Base-by-base conservation (phyloP, 2,113 vertebrate species). In the Apteryx owenii region DNA sequence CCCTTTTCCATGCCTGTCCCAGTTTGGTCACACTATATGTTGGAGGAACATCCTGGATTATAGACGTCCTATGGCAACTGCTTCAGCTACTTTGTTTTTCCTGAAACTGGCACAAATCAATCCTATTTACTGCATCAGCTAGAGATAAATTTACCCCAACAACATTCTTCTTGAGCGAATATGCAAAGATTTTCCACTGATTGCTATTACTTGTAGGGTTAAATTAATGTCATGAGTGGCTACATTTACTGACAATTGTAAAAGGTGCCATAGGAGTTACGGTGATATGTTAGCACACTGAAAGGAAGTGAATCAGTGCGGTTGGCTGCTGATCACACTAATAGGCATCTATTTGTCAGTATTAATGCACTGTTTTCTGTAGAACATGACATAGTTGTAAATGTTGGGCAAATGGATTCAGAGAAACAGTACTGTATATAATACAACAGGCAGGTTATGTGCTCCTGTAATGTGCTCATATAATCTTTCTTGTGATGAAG, bases 321-420 rank as follows among this genome's bases (percentile, higher is more conserved):
- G 7, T 85, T 89, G 68, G 17, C 58, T 70, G 29, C 26, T 82
- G 44, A 40, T 44, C n/a, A 60, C 36, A 21, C n/a, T 40, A 54
- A 26, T 18, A 82, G 29, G 25, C 15, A 14, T 5, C n/a, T 68
- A 7, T 7, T 26, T 58, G 66, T 50, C 38, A 26, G 8, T 53
- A 29, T 18, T 33, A 70, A 36, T 12, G 9, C 1, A 0, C 31
- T n/a, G 12, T 70, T 16, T 18, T 91, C 44, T 31, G 6, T 44
- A 40, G 58, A 85, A 66, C 20, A 6, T 21, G n/a, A 33, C 0
- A 0, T 18, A 38, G 12, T 38, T 71, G 23, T 50, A 73, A 62
- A 7, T 25, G 26, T 54, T 54, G 79, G 31, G 40, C 8, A 68
- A 91, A 54, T 26, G 5, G 23, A 77, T 85, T 50, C 38, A 29